Percentiles rank a stretch among this genome's conserved stretches.
Evolutionary conservation across 1,140 invertebrate genomes (phyloP).

Genomic region (Pomacea maculata): DNA sequence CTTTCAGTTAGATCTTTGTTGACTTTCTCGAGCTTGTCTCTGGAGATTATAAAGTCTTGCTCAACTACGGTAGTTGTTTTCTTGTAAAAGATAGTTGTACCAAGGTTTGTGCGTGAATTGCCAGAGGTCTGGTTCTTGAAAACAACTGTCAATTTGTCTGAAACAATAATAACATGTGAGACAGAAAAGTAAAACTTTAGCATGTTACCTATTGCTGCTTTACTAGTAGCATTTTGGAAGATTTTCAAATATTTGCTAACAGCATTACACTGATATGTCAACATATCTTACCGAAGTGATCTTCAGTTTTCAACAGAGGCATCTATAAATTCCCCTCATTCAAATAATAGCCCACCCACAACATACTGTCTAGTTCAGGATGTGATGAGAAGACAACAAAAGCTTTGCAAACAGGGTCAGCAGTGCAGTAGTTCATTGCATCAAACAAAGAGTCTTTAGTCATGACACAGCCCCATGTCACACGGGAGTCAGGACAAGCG

Average conservation of each 20-base stretch:
- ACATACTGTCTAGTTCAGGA: constrained; percentile 48
- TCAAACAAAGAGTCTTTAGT: constrained; percentile 40
- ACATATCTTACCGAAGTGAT: neutral
- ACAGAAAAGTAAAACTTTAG: neutral
- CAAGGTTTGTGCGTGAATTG: constrained; percentile 34
- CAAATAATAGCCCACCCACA: too few relatives aligned
- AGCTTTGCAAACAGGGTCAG: constrained; percentile 32
- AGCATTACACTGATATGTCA: neutral
- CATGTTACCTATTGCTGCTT: too few relatives aligned
- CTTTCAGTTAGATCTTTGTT: neutral
- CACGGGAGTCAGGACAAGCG: constrained; percentile 43
- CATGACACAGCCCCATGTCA: constrained; percentile 52
- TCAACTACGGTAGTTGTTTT: neutral
- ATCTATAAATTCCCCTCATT: too few relatives aligned
- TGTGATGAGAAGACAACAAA: constrained; percentile 46
- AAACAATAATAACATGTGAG: neutral
- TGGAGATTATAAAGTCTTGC: neutral
- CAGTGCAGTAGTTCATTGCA: constrained; percentile 38
- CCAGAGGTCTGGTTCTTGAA: constrained; percentile 40
- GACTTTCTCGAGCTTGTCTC: neutral
- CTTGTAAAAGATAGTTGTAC: constrained; percentile 44
- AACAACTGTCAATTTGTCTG: constrained; percentile 52
- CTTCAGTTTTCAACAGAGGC: neutral
- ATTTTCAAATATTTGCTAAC: neutral
- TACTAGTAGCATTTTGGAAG: too few relatives aligned